Conservation (phyloP, 1,140 invertebrate genomes). For the Cydia amplana region DNA sequence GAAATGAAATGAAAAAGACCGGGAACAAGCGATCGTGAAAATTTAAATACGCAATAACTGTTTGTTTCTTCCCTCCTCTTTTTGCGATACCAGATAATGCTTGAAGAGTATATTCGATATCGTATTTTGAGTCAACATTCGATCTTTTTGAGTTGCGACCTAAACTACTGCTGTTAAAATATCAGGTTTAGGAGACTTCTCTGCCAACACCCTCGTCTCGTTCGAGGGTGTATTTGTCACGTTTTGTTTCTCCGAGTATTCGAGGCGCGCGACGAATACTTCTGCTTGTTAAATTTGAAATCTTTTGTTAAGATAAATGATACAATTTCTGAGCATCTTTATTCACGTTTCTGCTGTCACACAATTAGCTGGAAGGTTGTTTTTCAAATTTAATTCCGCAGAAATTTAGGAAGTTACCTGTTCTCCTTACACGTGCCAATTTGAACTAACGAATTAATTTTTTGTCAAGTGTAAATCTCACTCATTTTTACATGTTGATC, state of each 20-base stretch:
- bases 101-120: background rate
- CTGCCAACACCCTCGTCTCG: background rate
- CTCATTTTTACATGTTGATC: too few species aligned
- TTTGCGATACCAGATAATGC: background rate
- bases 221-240: constrained; percentile 16
- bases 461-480: too few species aligned
- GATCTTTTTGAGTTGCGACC: background rate
- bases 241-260: constrained; percentile 3
- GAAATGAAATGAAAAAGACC: background rate
- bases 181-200: background rate
- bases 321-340: background rate
- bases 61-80: background rate
- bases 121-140: background rate
- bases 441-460: too few species aligned
- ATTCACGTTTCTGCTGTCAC: constrained; percentile 4
- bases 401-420: background rate
- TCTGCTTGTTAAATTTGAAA: background rate
- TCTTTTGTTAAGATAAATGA: background rate
- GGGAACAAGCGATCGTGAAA: background rate
- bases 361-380: background rate
- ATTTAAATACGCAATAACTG: background rate
- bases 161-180: background rate
- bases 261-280: constrained; percentile 1
- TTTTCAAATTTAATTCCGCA: background rate
- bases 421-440: too few species aligned